Conservation (phyloP, 1,140 invertebrate species). For the Plectus sambesii region DNA sequence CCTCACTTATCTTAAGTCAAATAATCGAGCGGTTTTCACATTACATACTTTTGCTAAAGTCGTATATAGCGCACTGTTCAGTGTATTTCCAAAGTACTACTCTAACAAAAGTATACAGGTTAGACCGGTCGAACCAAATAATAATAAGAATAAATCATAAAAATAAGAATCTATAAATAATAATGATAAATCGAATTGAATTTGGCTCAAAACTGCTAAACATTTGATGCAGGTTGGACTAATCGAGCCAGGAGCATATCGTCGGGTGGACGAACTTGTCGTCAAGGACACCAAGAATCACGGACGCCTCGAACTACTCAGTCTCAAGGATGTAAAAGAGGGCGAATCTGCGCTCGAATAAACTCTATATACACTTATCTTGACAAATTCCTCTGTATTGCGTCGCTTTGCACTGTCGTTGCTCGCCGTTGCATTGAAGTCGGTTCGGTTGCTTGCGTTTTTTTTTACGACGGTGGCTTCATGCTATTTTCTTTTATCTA, state of each 20-base stretch:
- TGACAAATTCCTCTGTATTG: too few relatives aligned
- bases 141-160: background rate
- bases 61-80: too few relatives aligned
- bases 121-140: constrained; percentile 13
- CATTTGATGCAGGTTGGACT: constrained; percentile 44
- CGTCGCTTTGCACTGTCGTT: too few relatives aligned
- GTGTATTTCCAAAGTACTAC: too few relatives aligned
- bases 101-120: too few relatives aligned
- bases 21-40: background rate
- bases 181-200: background rate
- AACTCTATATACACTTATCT: constrained; percentile 8
- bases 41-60: too few relatives aligned
- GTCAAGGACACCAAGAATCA: constrained; percentile 47
- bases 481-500: too few relatives aligned
- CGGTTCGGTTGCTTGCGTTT: too few relatives aligned
- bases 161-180: background rate
- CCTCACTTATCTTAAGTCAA: background rate
- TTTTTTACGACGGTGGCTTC: too few relatives aligned
- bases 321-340: constrained; percentile 50
- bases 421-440: too few relatives aligned
- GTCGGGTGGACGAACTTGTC: constrained; percentile 48
- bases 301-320: constrained; percentile 50
- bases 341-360: constrained; percentile 45
- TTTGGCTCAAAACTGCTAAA: background rate
- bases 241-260: constrained; percentile 51